phyloP scores from a whole-genome alignment of 2,888 invertebrate genomes.

The Yponomeuta malinellus region DNA sequence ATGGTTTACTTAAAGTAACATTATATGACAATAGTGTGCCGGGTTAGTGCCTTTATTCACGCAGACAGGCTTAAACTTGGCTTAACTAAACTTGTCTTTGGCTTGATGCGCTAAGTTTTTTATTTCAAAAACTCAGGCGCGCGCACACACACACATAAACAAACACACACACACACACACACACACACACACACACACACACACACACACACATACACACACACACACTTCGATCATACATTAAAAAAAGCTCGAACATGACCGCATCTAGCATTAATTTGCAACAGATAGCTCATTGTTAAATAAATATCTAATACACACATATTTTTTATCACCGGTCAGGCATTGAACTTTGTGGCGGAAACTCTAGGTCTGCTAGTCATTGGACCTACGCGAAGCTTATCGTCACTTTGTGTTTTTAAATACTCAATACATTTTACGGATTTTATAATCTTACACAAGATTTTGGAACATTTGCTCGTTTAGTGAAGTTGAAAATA shows the following conservation, averaged over 20 bases:
- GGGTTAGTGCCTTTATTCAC: background rate
- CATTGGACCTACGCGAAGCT: background rate
- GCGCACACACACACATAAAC: background rate
- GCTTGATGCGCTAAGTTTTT: background rate
- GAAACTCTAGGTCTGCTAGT: background rate
- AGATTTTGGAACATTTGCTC: no score
- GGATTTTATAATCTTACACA: no score
- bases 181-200: background rate
- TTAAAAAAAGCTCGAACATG: background rate
- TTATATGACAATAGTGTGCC: background rate
- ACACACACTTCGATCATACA: background rate
- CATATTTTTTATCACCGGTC: background rate
- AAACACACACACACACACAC: background rate
- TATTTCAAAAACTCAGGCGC: no score
- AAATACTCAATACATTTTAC: no score
- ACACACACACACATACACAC: background rate
- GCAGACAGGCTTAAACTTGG: no score
- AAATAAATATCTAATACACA: background rate
- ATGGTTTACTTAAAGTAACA: background rate
- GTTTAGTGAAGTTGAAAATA: no score
- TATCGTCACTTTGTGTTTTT: background rate
- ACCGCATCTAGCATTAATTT: background rate
- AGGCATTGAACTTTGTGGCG: constrained; percentile 7
- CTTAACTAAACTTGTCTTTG: no score
- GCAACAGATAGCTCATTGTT: constrained; percentile 3